A percentile compares a stretch with the other conserved stretches of the same genome.
These are phyloP conservation scores for Cheilosia vulpina DNA, from an alignment of 2,888 invertebrate species.

Conservation along the genomic window DNA sequence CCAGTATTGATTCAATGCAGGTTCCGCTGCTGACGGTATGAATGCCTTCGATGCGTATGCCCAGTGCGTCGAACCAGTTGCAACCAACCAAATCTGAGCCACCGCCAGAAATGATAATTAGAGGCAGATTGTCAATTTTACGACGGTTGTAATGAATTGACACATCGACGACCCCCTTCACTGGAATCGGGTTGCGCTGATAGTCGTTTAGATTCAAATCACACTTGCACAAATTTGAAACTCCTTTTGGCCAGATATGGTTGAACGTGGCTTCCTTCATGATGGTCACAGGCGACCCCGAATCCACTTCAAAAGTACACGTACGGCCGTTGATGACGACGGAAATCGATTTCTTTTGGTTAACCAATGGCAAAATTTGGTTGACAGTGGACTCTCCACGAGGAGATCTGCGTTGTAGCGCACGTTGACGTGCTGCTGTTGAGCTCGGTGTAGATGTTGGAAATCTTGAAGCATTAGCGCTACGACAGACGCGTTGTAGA, in stretches of 20 bases:
- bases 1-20: conserved; percentile 29
- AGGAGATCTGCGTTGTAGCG: neutral
- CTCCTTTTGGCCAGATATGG: conserved; percentile 4
- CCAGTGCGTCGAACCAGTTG: conserved; percentile 59
- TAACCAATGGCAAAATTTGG: conserved; percentile 40
- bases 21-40: conserved; percentile 12
- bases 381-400: conserved; percentile 19
- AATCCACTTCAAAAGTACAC: conserved; percentile 49
- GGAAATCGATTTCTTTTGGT: conserved; percentile 38
- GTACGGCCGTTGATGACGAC: conserved; percentile 38
- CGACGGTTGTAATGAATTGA: conserved; percentile 25
- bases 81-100: conserved; percentile 55
- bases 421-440: conserved; percentile 1
- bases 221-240: conserved; percentile 2
- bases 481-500: conserved; percentile 25
- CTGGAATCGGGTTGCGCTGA: conserved; percentile 46
- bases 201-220: conserved; percentile 45
- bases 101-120: conserved; percentile 52
- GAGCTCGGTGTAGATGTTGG: neutral
- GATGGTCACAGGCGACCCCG: conserved; percentile 45
- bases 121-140: conserved; percentile 37
- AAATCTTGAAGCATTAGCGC: neutral
- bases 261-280: conserved; percentile 31
- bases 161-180: conserved; percentile 36
- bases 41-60: conserved; percentile 58